A percentile compares a stretch with the other conserved stretches of the same genome.
These are phyloP conservation scores for Dexiosoma caninum DNA, from an alignment of 2,888 invertebrate species.

Conservation along the genomic window DNA sequence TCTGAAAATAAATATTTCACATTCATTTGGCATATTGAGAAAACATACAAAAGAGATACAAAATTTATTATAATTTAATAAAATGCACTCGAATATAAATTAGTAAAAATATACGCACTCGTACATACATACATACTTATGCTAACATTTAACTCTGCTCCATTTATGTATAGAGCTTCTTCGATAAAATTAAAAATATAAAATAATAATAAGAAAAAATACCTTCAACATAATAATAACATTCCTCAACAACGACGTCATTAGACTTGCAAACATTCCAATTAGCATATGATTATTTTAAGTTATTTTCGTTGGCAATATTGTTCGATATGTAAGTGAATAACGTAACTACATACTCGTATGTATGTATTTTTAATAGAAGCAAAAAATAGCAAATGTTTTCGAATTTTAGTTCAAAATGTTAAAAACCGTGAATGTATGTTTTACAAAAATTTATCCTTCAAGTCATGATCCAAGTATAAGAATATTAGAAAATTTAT, in stretches of 20 bases:
- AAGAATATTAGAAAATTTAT: no score
- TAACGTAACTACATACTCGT: no score
- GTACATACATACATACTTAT: background rate
- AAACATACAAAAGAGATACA: background rate
- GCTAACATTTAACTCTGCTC: background rate
- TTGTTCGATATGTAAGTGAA: background rate
- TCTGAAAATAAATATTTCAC: background rate
- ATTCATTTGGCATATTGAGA: background rate
- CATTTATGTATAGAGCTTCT: background rate
- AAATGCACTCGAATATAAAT: background rate
- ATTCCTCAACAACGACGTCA: conserved; percentile 43
- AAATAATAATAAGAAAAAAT: background rate
- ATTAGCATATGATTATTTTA: conserved; percentile 2
- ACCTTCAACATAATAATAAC: no score
- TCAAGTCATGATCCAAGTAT: no score
- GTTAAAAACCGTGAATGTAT: no score
- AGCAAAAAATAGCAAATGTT: no score
- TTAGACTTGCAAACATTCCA: conserved; percentile 14
- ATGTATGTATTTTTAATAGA: no score
- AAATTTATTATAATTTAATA: background rate
- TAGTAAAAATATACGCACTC: background rate
- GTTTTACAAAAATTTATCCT: no score
- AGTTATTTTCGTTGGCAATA: background rate
- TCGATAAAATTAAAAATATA: background rate
- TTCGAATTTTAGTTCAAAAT: no score